These are phyloP conservation scores for Acrobasis suavella DNA, from an alignment of 2,888 invertebrate genomes.

Conservation along the genomic window DNA sequence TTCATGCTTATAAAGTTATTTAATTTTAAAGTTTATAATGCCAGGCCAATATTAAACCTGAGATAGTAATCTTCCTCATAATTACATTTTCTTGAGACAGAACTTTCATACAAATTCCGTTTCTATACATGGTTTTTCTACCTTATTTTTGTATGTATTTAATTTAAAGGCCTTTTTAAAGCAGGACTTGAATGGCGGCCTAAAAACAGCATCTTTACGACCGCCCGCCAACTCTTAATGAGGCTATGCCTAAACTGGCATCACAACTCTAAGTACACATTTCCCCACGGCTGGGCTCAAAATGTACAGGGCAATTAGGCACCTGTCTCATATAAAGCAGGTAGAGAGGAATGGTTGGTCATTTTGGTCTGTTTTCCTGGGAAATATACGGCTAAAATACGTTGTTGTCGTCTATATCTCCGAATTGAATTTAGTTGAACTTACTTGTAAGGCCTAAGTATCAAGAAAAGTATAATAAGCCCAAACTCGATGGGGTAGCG, in stretches of 20 bases:
- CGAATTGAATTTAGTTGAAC: too few relatives aligned
- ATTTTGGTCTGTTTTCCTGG: not conserved
- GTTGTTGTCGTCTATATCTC: too few relatives aligned
- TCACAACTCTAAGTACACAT: slow-evolving; percentile 23
- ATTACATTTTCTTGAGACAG: too few relatives aligned
- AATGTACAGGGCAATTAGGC: slow-evolving; percentile 21
- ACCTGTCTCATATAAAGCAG: slow-evolving; percentile 1
- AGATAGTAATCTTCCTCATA: too few relatives aligned
- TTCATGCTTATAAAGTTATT: too few relatives aligned
- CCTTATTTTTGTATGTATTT: not conserved
- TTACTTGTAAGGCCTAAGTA: too few relatives aligned
- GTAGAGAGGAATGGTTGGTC: not conserved
- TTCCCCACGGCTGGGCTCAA: slow-evolving; percentile 18
- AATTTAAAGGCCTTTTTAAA: not conserved
- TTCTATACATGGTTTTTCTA: too few relatives aligned
- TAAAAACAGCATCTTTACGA: not conserved
- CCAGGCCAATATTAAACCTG: too few relatives aligned
- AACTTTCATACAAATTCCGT: too few relatives aligned
- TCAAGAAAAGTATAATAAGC: too few relatives aligned
- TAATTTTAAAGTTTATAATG: too few relatives aligned
- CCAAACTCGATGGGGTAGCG: too few relatives aligned
- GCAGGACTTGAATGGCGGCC: not conserved
- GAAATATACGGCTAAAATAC: not conserved
- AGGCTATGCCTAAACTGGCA: slow-evolving; percentile 1
- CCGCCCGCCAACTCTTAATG: slow-evolving; percentile 10